These are phyloP conservation scores for Lucilia sericata DNA, from an alignment of 1,140 invertebrate species.

Conservation along the genomic window DNA sequence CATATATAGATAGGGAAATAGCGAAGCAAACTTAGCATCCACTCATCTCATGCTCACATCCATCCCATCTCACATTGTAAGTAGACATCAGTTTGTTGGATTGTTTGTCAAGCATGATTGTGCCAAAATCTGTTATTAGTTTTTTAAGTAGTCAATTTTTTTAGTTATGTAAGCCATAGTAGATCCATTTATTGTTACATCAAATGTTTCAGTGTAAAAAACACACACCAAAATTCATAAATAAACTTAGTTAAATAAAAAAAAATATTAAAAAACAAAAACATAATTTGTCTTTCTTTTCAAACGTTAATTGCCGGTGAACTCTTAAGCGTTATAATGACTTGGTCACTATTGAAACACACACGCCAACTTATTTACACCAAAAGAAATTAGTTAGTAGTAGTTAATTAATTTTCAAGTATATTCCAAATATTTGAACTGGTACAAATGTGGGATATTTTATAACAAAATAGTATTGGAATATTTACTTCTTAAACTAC, in stretches of 20 bases:
- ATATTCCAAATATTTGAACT: too few species aligned
- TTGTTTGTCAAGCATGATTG: slow-evolving; percentile 17
- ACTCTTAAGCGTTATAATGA: slow-evolving; percentile 3
- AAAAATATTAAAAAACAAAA: slow-evolving; percentile 45
- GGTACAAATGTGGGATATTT: too few species aligned
- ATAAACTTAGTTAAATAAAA: slow-evolving; percentile 23
- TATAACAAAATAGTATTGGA: too few species aligned
- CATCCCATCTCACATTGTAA: background rate
- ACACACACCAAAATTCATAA: background rate
- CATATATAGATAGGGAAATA: background rate
- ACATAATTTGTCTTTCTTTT: background rate
- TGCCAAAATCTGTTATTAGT: slow-evolving; percentile 39
- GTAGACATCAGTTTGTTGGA: background rate
- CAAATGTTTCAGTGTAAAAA: slow-evolving; percentile 9
- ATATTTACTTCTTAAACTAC: too few species aligned
- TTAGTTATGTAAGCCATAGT: slow-evolving; percentile 33
- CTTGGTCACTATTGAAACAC: background rate
- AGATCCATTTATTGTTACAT: slow-evolving; percentile 15
- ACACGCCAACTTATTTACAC: background rate
- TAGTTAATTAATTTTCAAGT: too few species aligned
- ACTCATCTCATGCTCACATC: background rate
- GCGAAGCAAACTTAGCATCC: background rate
- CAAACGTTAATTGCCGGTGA: background rate
- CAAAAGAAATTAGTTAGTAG: background rate
- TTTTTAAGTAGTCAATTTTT: slow-evolving; percentile 21